Percentiles rank a stretch among this genome's conserved stretches.
phyloP scores from a whole-genome alignment of 1,140 invertebrate species.

The Monomorium pharaonis region DNA sequence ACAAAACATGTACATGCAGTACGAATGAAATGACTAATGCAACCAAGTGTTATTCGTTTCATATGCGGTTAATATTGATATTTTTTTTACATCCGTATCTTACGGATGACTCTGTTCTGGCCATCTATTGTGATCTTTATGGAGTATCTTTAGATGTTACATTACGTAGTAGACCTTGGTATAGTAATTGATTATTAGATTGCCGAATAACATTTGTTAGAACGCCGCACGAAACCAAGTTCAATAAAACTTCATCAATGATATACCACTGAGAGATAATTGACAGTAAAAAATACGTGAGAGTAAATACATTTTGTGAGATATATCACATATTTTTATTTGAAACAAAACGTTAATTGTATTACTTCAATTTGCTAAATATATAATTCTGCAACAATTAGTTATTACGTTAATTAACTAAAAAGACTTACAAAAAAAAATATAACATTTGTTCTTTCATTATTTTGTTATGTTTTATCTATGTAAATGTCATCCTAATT shows the following conservation, averaged over 20 bases:
- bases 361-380: neutral
- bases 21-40: slow-evolving; percentile 11
- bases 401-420: neutral
- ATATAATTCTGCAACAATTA: neutral
- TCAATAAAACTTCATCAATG: slow-evolving; percentile 46
- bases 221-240: neutral
- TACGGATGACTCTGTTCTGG: neutral
- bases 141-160: neutral
- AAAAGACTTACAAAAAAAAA: no score
- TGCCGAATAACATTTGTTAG: slow-evolving; percentile 10
- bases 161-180: slow-evolving; percentile 1
- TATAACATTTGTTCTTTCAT: no score
- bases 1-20: neutral
- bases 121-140: neutral
- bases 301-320: neutral
- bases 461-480: no score
- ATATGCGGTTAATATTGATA: neutral
- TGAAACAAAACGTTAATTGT: neutral
- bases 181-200: slow-evolving; percentile 11
- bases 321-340: slow-evolving; percentile 2
- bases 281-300: neutral
- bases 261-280: slow-evolving; percentile 22
- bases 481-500: no score
- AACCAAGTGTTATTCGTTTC: neutral
- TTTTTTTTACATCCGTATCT: neutral